These are phyloP conservation scores for Chrysaora quinquecirrha DNA, from an alignment of 30 jellyfish, hydroid and myxozoan species.

Conservation along the genomic window DNA sequence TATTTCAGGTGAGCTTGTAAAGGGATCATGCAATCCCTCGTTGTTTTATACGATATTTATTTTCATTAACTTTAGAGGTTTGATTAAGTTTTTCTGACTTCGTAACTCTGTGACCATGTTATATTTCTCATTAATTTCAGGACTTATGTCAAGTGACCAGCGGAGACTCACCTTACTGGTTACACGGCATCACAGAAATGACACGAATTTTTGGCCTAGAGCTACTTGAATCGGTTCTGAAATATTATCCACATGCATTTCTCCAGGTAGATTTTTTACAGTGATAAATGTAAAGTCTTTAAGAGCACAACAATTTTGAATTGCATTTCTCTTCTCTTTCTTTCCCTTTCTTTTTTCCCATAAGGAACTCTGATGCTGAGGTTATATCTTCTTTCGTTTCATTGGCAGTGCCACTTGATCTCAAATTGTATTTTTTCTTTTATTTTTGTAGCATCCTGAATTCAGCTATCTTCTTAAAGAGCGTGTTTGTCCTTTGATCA, in stretches of 20 bases:
- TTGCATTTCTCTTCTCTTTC: too few relatives aligned
- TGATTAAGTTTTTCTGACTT: background rate
- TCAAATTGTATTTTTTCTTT: background rate
- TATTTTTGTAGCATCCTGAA: slow-evolving; percentile 88
- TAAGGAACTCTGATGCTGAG: too few relatives aligned
- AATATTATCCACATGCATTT: slow-evolving; percentile 91
- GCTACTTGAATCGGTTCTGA: slow-evolving; percentile 82
- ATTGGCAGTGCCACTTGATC: background rate
- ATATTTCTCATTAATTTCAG: slow-evolving; percentile 11
- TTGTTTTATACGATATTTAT: too few relatives aligned
- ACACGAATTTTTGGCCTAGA: slow-evolving; percentile 96
- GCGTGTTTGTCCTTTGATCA: slow-evolving; percentile 91
- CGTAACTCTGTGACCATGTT: too few relatives aligned
- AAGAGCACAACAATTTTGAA: too few relatives aligned
- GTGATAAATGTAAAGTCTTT: too few relatives aligned
- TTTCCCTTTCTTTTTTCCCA: too few relatives aligned
- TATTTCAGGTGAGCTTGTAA: slow-evolving; percentile 78
- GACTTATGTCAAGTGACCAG: slow-evolving; percentile 96
- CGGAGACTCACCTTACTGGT: slow-evolving; percentile 97
- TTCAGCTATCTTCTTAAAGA: slow-evolving; percentile 90
- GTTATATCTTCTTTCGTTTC: background rate
- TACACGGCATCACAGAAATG: slow-evolving; percentile 92
- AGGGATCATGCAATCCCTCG: too few relatives aligned
- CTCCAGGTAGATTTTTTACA: slow-evolving; percentile 55
- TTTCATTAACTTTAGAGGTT: background rate